Evolutionary conservation across 1,140 invertebrate genomes (phyloP).

Genomic region (Trinorchestia longiramus): DNA sequence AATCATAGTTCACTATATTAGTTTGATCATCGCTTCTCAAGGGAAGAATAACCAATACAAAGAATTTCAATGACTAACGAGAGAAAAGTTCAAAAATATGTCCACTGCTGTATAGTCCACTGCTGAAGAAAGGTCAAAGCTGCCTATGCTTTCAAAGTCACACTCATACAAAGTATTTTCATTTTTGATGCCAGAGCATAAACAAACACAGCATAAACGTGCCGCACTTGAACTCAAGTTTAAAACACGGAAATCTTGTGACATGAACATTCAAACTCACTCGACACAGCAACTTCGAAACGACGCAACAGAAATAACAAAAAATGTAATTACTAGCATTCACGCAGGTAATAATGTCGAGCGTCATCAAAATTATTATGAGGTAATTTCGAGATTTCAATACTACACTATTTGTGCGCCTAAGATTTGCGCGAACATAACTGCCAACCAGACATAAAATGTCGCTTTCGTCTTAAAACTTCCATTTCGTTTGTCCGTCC

Average conservation of each 20-base stretch:
- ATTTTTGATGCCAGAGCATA: neutral
- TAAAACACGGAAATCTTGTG: neutral
- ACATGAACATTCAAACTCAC: neutral
- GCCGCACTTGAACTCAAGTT: neutral
- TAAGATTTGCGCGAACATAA: neutral
- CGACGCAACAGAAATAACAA: neutral
- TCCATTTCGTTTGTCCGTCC: neutral
- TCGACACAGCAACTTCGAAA: neutral
- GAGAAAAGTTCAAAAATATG: slow-evolving; percentile 19
- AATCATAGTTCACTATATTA: slow-evolving; percentile 35
- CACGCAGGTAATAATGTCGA: neutral
- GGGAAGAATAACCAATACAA: slow-evolving; percentile 54
- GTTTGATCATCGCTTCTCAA: slow-evolving; percentile 48
- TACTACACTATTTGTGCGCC: neutral
- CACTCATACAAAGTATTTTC: neutral
- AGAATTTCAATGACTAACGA: slow-evolving; percentile 25
- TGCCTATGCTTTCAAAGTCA: neutral
- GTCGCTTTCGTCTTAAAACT: neutral
- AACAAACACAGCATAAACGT: neutral
- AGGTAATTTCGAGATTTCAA: neutral
- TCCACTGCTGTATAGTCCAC: too few relatives aligned
- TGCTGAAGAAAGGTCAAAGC: neutral
- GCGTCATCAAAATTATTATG: neutral
- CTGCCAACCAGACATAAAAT: neutral
- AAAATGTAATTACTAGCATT: neutral